phyloP scores from a whole-genome alignment of 1,140 invertebrate species.

The Drosophila mojavensis region DNA sequence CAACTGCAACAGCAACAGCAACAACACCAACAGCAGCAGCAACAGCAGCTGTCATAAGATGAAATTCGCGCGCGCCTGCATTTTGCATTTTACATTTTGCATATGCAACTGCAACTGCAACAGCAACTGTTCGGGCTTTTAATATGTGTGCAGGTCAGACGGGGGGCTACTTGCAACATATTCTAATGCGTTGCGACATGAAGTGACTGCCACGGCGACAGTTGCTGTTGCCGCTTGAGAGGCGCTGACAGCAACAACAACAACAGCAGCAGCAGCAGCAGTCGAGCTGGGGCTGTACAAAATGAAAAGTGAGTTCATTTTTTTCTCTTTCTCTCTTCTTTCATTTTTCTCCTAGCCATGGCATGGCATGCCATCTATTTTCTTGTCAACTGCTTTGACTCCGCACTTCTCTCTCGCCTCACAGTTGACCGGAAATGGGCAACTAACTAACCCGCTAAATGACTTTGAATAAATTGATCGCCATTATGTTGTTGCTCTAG shows the following conservation, averaged over 20 bases:
- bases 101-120: conserved; percentile 60
- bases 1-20: conserved; percentile 64
- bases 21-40: conserved; percentile 47
- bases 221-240: conserved; percentile 84
- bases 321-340: too few relatives aligned
- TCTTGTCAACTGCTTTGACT: conserved; percentile 28
- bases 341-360: not conserved
- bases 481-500: conserved; percentile 63
- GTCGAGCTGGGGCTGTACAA: not conserved
- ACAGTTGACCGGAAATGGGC: conserved; percentile 81
- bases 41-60: conserved; percentile 79
- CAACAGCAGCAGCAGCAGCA: conserved; percentile 33
- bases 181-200: conserved; percentile 82
- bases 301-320: conserved; percentile 62
- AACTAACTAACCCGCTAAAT: conserved; percentile 63
- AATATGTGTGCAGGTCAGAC: conserved; percentile 1
- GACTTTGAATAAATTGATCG: conserved; percentile 47
- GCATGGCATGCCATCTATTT: conserved; percentile 25
- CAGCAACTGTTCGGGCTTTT: conserved; percentile 25
- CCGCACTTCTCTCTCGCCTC: not conserved
- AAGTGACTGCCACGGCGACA: conserved; percentile 82
- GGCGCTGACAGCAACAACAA: conserved; percentile 63
- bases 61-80: conserved; percentile 78
- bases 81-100: conserved; percentile 75
- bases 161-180: conserved; percentile 67